Base-by-base conservation (phyloP, 2,797 vertebrate species). In the Cynodonichthys magdalenae region DNA sequence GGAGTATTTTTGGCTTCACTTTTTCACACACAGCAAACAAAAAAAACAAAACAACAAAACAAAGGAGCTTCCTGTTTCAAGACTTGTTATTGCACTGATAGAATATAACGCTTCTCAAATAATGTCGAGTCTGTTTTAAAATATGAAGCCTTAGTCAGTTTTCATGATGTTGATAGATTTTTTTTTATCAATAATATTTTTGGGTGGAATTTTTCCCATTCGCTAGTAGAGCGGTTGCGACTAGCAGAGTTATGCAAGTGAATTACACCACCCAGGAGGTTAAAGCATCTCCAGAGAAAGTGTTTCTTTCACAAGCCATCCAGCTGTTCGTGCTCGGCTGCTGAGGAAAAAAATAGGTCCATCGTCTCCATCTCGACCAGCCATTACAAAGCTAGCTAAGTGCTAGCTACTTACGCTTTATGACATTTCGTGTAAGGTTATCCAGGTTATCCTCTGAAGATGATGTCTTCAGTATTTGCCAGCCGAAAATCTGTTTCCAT, bases 391-490 rank as follows among this genome's bases (percentile, higher is more conserved):
- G 89, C 91, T 89, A 90, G 88, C 89, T 72, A 3, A 70, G 66
- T 83, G 89, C 90, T 89, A 90, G 91, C 89, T 79, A 69, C 82
- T 87, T 56, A 73, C 50, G 78, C 84, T 78, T 86, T 91, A 90
- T 90, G 89, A 89, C 91, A 92, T 91, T 84, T 91, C 88, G 80
- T 80, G 86, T 91, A 85, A 91, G 91, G 90, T 92, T 92, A 90
- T 88, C 87, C 89, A 86, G 87, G 86, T 90, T 90, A 91, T 90
- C 87, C 89, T 84, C 79, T 63, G 81, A 85, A 85, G 75, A 85
- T 81, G 74, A 74, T 50, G 79, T 68, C 77, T 81, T 31, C 64
- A 52, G 78, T 70, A 15, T 71, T 42, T 42, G 72, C 41, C 45
- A 34, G 50, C 71, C 31, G 63, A 56, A 63, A 71, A 64, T 15